Evolutionary conservation across 2,888 invertebrate genomes (phyloP).

Genomic region (Platycheirus albimanus): DNA sequence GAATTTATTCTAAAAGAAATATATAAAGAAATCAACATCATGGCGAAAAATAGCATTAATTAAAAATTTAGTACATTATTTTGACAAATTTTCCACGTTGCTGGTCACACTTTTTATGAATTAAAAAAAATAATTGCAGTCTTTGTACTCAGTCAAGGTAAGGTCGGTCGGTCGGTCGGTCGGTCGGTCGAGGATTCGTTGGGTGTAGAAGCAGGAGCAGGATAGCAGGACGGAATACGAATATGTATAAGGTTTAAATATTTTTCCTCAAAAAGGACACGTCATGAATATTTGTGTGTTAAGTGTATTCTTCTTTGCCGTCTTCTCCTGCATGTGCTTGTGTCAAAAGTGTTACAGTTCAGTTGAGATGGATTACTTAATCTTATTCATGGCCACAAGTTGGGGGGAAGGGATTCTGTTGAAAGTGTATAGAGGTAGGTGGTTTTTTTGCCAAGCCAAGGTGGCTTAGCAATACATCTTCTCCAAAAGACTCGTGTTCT

Average conservation of each 20-base stretch:
- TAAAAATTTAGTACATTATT: too few species aligned
- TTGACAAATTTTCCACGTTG: too few species aligned
- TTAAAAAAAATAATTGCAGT: background rate
- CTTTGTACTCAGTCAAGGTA: constrained; percentile 56
- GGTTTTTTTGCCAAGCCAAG: constrained; percentile 35
- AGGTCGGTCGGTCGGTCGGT: constrained; percentile 61
- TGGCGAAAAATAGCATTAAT: too few species aligned
- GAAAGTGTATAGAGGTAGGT: constrained; percentile 9
- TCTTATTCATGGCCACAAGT: constrained; percentile 71
- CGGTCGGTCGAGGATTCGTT: constrained; percentile 26
- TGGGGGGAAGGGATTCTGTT: background rate
- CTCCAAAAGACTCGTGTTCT: constrained; percentile 55
- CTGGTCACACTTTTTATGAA: constrained; percentile 2
- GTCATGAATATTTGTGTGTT: constrained; percentile 73
- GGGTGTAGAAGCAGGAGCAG: too few species aligned
- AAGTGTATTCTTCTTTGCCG: constrained; percentile 70
- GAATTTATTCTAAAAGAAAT: too few species aligned
- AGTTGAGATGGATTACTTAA: constrained; percentile 74
- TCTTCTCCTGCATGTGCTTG: constrained; percentile 55
- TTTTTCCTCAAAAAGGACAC: constrained; percentile 59
- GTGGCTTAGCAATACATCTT: constrained; percentile 55
- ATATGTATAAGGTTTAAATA: constrained; percentile 67
- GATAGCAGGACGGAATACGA: constrained; percentile 47
- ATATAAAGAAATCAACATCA: too few species aligned
- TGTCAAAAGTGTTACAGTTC: constrained; percentile 71